Conservation (phyloP, 2,888 invertebrate species). For the Drosophila fulvimacula region DNA sequence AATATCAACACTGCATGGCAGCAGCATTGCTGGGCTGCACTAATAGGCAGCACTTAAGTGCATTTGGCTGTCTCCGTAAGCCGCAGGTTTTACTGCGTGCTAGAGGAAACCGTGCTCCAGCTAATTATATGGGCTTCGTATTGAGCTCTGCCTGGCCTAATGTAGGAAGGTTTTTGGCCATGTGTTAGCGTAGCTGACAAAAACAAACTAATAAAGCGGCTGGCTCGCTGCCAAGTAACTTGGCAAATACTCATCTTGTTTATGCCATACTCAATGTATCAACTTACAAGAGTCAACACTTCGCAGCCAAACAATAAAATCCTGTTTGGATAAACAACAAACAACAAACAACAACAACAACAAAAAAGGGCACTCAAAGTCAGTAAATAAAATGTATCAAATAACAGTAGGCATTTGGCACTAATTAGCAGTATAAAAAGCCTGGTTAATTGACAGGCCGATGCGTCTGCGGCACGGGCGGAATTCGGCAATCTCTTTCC, state of each 20-base stretch:
- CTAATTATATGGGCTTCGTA: constrained; percentile 58
- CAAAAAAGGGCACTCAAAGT: constrained; percentile 13
- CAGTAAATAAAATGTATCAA: constrained; percentile 37
- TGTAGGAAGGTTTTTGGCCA: constrained; percentile 36
- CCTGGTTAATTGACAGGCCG: constrained; percentile 24
- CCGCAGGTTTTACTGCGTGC: constrained; percentile 53
- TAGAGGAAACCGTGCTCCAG: constrained; percentile 50
- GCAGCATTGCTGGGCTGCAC: neutral
- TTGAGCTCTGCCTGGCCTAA: neutral
- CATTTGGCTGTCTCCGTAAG: constrained; percentile 65
- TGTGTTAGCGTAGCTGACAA: constrained; percentile 35
- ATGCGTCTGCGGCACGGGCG: constrained; percentile 21
- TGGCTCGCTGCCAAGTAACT: constrained; percentile 17
- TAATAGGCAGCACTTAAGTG: constrained; percentile 68
- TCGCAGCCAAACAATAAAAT: constrained; percentile 50
- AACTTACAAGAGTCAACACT: constrained; percentile 30
- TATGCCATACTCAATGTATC: constrained; percentile 42
- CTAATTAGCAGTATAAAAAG: constrained; percentile 59
- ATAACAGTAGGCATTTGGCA: constrained; percentile 30
- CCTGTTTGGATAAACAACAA: constrained; percentile 39
- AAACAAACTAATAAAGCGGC: constrained; percentile 55
- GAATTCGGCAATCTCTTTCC: constrained; percentile 61
- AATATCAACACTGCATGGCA: constrained; percentile 32
- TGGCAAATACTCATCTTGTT: constrained; percentile 47
- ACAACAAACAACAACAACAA: constrained; percentile 8